A percentile compares a stretch with the other conserved stretches of the same genome.
phyloP scores from a whole-genome alignment of 1,140 invertebrate species.

The Drosophila lacteicornis region DNA sequence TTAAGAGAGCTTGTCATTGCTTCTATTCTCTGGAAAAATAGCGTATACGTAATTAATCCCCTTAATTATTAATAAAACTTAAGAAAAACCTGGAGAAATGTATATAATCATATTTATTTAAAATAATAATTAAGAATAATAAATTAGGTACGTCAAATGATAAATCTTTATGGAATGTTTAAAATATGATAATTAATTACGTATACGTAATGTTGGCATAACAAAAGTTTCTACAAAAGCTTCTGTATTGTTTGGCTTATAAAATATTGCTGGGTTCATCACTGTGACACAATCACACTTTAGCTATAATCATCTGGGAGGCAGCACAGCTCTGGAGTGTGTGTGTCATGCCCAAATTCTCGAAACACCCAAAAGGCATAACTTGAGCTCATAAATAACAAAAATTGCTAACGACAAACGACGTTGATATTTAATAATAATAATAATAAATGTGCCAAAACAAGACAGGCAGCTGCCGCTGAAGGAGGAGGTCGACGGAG shows the following conservation, averaged over 20 bases:
- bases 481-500: constrained; percentile 27
- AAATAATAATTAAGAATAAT: no score
- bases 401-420: constrained; percentile 79
- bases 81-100: no score
- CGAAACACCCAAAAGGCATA: constrained; percentile 84
- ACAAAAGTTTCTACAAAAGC: not conserved
- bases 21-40: no score
- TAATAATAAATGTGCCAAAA: constrained; percentile 81
- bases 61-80: no score
- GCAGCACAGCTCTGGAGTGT: constrained; percentile 26
- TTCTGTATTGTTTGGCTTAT: not conserved
- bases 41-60: no score
- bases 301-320: constrained; percentile 25
- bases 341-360: constrained; percentile 70
- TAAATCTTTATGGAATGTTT: no score
- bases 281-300: constrained; percentile 19
- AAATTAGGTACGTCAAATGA: not conserved
- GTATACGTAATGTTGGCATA: not conserved
- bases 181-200: not conserved
- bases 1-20: no score
- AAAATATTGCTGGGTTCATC: not conserved
- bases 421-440: constrained; percentile 80
- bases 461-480: constrained; percentile 56
- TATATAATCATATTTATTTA: no score
- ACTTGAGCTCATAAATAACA: constrained; percentile 84